Evolutionary conservation across 2,113 vertebrate species (phyloP).

Genomic region (Amphiprion ocellaris): DNA sequence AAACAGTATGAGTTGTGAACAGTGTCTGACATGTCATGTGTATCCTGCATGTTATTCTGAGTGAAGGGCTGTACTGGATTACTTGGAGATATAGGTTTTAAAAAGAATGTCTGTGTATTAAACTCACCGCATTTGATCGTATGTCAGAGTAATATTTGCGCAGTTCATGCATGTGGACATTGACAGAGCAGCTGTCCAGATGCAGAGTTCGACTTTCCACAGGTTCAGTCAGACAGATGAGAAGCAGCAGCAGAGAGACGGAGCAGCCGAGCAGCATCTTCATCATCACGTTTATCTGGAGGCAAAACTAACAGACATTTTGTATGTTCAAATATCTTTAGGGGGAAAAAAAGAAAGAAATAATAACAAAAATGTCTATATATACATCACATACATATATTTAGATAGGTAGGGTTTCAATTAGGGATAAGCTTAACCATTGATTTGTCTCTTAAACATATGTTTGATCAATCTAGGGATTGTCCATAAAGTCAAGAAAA

Average conservation of each 20-base stretch:
- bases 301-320: constrained; percentile 11
- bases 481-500: too few species aligned
- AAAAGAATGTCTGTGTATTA: neutral
- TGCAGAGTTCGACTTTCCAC: constrained; percentile 52
- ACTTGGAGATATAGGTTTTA: too few species aligned
- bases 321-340: neutral
- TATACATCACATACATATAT: too few species aligned
- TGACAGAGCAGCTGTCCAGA: constrained; percentile 76
- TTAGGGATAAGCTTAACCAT: too few species aligned
- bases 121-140: constrained; percentile 74
- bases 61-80: neutral
- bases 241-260: constrained; percentile 55
- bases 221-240: constrained; percentile 46
- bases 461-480: too few species aligned
- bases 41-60: neutral
- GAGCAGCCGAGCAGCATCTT: constrained; percentile 44
- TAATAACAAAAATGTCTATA: too few species aligned
- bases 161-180: constrained; percentile 79
- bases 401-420: too few species aligned
- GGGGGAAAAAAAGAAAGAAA: too few species aligned
- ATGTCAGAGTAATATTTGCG: constrained; percentile 74
- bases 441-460: too few species aligned
- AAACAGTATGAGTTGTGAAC: neutral
- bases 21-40: neutral
- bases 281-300: constrained; percentile 52